Evolutionary conservation across 1,140 invertebrate species (phyloP).

Genomic region (Bilobella aurantiaca): DNA sequence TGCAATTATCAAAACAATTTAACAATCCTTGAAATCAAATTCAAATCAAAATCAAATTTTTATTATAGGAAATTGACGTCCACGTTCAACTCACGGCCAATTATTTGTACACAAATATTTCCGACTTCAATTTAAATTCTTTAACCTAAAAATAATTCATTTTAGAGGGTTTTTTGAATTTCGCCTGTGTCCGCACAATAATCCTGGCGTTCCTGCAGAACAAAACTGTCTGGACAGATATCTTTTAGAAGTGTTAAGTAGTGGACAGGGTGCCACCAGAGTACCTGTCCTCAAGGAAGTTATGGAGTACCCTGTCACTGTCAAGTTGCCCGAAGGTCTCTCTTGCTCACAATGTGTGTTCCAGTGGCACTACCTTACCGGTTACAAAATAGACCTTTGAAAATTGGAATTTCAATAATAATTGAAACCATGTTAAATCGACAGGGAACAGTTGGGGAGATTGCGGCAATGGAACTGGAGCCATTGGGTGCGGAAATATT

Average conservation of each 20-base stretch:
- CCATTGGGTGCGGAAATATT: slow-evolving; percentile 37
- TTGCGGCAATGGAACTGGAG: slow-evolving; percentile 36
- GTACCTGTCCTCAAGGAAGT: neutral
- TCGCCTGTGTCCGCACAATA: slow-evolving; percentile 58
- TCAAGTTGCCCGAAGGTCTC: slow-evolving; percentile 17
- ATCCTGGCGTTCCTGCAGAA: slow-evolving; percentile 40
- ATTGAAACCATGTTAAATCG: no score
- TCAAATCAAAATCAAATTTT: neutral
- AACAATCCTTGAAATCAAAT: no score
- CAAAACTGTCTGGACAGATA: slow-evolving; percentile 60
- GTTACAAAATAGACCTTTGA: neutral
- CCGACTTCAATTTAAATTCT: slow-evolving; percentile 37
- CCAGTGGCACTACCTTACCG: slow-evolving; percentile 39
- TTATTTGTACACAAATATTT: slow-evolving; percentile 21
- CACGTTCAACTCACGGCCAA: slow-evolving; percentile 17
- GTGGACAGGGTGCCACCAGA: neutral
- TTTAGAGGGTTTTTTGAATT: slow-evolving; percentile 71
- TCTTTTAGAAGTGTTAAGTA: slow-evolving; percentile 40
- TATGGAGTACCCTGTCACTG: neutral
- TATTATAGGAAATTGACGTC: slow-evolving; percentile 16
- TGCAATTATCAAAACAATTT: no score
- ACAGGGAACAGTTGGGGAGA: slow-evolving; percentile 37
- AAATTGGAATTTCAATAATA: neutral
- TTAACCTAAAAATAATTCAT: slow-evolving; percentile 30
- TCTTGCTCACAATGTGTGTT: slow-evolving; percentile 39